Base-by-base conservation (phyloP, 35 echinoderm and acorn worm genomes). In the Ptychodera flava region DNA sequence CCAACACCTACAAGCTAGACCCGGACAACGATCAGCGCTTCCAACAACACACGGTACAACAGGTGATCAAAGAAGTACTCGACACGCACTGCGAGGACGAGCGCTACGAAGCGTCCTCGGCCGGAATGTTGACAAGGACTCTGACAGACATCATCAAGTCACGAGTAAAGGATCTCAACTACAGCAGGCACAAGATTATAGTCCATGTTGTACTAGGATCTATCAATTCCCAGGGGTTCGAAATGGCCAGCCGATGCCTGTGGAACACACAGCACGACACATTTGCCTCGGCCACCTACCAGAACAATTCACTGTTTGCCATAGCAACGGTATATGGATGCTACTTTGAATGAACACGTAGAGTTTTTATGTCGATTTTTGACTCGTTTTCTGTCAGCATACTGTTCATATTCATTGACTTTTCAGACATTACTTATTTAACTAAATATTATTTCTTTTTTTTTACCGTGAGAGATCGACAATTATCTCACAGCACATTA, bases 131-230 rank as follows among this genome's bases (percentile, higher is more conserved):
- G 38, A 88, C 91, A 30, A 81, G 80, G 0, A 97, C 45, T 32
- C 81, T 97, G 6, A 85, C 95, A 12, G 95, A 93, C 79, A 87
- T 93, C 83, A 91, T 97, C 79, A 97, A 97, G 38, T 89, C 79
- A 30, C 36, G 89, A 28, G 81, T 93, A 0, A 97, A 97, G 78
- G 88, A 97, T 38, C 88, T 93, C 87, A 82, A 92, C 0, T 97
- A 93, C 37, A 82, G 78, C 16, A 16, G 95, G 31, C 89, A 97
- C 76, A 93, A 93, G 80, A 91, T 97, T 29, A 87, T 93, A 30
- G 92, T 93, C 0, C 92, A 97, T 77, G 88, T 93, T 35, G 87
- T 91, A 0, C 79, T 97, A 12, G 95, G 95, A 0, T 86, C 88
- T 28, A 84, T 93, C 31, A 76, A 89, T 1, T 30, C 76, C n/a